Conservation (phyloP, 1,140 invertebrate genomes). For the Magallana ariakensis region DNA sequence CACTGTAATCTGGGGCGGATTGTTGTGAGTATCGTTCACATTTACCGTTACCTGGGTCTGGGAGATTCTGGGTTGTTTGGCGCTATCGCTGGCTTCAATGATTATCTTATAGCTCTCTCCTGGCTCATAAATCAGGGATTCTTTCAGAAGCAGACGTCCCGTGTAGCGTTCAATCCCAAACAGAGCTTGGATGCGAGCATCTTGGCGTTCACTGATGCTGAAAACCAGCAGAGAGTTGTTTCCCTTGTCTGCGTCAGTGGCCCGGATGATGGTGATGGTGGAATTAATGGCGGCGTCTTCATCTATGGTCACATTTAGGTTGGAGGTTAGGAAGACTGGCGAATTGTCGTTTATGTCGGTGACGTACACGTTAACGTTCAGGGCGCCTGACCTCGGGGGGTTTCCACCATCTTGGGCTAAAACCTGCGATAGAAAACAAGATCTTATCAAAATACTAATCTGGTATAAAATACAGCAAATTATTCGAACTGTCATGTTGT, state of each 20-base stretch:
- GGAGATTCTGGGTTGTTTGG: conserved; percentile 52
- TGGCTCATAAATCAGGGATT: conserved; percentile 62
- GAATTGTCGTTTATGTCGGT: conserved; percentile 82
- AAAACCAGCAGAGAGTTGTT: conserved; percentile 97
- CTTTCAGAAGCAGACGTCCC: conserved; percentile 59
- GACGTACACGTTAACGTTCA: conserved; percentile 64
- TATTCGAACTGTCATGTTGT: too few species aligned
- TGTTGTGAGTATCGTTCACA: conserved; percentile 74
- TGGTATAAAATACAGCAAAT: too few species aligned
- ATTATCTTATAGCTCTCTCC: conserved; percentile 62
- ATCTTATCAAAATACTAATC: too few species aligned
- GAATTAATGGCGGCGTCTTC: conserved; percentile 83
- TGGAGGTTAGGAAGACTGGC: conserved; percentile 64
- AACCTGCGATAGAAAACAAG: conserved; percentile 47
- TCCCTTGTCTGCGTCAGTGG: conserved; percentile 95
- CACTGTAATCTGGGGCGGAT: conserved; percentile 70
- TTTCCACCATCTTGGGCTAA: conserved; percentile 74
- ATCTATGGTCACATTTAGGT: conserved; percentile 92
- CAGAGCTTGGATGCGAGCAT: conserved; percentile 56
- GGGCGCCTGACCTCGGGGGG: conserved; percentile 79
- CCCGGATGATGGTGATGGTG: conserved; percentile 93
- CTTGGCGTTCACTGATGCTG: conserved; percentile 81
- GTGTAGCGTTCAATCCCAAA: conserved; percentile 60
- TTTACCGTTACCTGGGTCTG: conserved; percentile 64
- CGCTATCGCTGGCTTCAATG: conserved; percentile 65